Evolutionary conservation across 2,113 vertebrate genomes (phyloP).

Genomic region (Sapajus apella): DNA sequence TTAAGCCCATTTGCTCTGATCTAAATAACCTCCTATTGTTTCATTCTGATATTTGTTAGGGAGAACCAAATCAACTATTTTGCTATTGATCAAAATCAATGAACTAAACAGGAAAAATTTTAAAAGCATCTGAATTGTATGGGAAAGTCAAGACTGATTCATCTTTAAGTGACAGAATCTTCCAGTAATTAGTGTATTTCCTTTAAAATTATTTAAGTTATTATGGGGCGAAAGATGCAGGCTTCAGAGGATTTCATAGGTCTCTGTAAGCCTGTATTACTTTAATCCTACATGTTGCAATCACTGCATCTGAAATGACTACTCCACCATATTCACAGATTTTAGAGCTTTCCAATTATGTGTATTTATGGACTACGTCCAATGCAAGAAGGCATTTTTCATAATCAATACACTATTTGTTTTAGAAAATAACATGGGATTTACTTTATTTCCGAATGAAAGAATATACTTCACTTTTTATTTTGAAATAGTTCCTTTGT

Average conservation of each 20-base stretch:
- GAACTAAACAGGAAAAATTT: background rate
- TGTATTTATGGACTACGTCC: background rate
- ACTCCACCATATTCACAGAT: background rate
- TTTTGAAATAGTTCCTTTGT: background rate
- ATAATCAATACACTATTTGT: background rate
- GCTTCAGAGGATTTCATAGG: background rate
- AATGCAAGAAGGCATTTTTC: background rate
- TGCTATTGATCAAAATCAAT: background rate
- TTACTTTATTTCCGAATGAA: background rate
- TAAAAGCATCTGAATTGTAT: background rate
- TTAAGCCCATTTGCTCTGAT: background rate
- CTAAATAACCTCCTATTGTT: background rate
- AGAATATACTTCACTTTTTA: background rate
- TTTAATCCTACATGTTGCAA: background rate
- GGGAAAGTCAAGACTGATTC: background rate
- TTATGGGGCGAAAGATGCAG: background rate
- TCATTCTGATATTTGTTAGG: background rate
- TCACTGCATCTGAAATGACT: background rate
- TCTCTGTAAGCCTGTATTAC: too few species aligned
- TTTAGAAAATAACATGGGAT: background rate
- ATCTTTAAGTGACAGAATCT: background rate
- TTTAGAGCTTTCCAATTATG: background rate
- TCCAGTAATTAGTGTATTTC: background rate
- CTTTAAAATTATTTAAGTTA: background rate
- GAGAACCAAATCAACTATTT: background rate